A percentile compares a stretch with the other conserved stretches of the same genome.
Conservation (phyloP, 2,797 vertebrate genomes). For the Eospalax fontanierii region DNA sequence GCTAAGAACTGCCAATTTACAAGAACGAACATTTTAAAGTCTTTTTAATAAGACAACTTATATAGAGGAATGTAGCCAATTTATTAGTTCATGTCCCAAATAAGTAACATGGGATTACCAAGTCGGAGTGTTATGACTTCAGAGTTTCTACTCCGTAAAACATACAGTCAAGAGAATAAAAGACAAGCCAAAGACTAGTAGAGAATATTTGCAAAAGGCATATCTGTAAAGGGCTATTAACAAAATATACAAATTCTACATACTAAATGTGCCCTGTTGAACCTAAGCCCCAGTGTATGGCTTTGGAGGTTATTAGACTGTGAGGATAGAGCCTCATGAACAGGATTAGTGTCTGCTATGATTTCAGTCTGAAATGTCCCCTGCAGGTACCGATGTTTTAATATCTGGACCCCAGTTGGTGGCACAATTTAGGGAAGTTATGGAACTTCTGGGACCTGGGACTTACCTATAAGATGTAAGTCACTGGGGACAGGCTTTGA, state of each 20-base stretch:
- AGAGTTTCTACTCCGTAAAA: slow-evolving; percentile 6
- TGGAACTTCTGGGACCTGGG: not conserved
- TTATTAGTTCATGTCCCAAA: not conserved
- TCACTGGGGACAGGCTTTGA: not conserved
- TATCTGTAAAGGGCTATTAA: not conserved
- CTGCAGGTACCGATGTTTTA: not conserved
- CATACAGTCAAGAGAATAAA: not conserved
- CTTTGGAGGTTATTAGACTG: not conserved
- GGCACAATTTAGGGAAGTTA: not conserved
- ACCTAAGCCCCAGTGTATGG: not conserved
- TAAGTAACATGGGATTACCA: not conserved
- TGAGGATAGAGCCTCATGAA: not conserved
- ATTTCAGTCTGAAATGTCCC: not conserved
- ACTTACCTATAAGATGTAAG: not conserved
- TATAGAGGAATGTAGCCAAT: slow-evolving; percentile 20
- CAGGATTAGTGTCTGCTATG: not conserved
- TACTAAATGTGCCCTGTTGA: not conserved
- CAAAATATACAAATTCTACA: not conserved
- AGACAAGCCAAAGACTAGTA: not conserved
- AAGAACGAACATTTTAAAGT: slow-evolving; percentile 13
- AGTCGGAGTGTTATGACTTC: not conserved
- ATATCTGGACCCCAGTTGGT: not conserved
- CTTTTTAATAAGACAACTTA: not conserved
- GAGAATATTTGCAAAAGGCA: not conserved
- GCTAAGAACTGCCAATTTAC: not conserved